Evolutionary conservation across 2,888 invertebrate species (phyloP), one percentile per base, ranked within the genome.

Genomic region (Caenorhabditis plicata): DNA sequence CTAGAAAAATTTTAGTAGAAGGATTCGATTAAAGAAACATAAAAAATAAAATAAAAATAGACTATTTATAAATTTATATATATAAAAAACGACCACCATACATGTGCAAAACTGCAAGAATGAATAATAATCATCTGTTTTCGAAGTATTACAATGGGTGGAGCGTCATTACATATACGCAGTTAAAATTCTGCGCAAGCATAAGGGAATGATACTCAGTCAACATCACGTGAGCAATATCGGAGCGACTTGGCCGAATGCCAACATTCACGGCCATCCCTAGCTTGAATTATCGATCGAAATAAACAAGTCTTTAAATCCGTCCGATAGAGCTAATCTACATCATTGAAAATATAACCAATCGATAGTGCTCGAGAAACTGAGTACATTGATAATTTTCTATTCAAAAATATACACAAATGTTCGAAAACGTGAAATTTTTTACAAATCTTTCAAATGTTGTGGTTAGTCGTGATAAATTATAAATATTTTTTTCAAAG

Each of bases 161-260:
- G n/a, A 23, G 17, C 20, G 17, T n/a, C n/a, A n/a, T n/a, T n/a
- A n/a, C n/a, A 31, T 4, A 22, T 31, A 29, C 9, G 42, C n/a
- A 42, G 42, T 20, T 13, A 42, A 42, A 11, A 11, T 15, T 19
- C 20, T 11, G 29, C n/a, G 19, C 42, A 27, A 27, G 31, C 31
- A n/a, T 29, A 42, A 25, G 17, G 19, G 19, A 31, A 27, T 27
- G 42, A 42, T 42, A 42, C 42, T 42, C 42, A 42, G 42, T 13
- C 42, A 42, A 42, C 42, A 22, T 17, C 42, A 42, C 42, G 42
- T 42, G 42, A 42, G 15, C 25, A 23, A 39, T n/a, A 25, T n/a
- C 7, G 25, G 36, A 26, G 39, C 5, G 42, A 36, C 36, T 36
- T 36, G 36, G 36, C 36, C 20, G 42, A 19, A 31, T 27, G 42